These are phyloP conservation scores for Drosophila ficusphila DNA, from an alignment of 1,140 invertebrate genomes.

Conservation along the genomic window DNA sequence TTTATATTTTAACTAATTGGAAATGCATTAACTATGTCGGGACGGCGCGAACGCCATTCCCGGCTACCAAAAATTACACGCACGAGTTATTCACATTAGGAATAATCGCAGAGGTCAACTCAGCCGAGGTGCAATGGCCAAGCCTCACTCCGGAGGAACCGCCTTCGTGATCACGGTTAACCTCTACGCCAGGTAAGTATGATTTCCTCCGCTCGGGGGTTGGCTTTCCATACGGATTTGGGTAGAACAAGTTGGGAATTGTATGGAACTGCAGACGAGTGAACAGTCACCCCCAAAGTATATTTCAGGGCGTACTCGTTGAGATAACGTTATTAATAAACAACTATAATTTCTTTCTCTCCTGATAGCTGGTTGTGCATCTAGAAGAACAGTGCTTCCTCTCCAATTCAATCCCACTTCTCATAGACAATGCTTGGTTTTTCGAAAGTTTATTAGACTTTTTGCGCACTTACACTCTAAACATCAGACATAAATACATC, in stretches of 20 bases:
- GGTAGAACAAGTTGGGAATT: background rate
- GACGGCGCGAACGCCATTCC: conserved; percentile 84
- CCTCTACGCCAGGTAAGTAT: conserved; percentile 80
- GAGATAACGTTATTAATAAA: too few species aligned
- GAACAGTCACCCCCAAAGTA: background rate
- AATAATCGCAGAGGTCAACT: conserved; percentile 84
- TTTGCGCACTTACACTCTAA: conserved; percentile 60
- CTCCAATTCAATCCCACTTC: too few species aligned
- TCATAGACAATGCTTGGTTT: too few species aligned
- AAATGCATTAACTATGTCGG: conserved; percentile 48
- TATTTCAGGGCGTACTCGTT: too few species aligned
- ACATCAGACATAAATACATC: conserved; percentile 10
- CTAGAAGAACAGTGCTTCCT: too few species aligned
- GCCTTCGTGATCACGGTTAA: conserved; percentile 88
- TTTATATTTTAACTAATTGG: too few species aligned
- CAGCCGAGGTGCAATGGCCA: conserved; percentile 83
- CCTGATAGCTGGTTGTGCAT: too few species aligned
- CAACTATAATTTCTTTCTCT: too few species aligned
- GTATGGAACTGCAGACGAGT: background rate
- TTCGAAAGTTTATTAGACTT: conserved; percentile 49
- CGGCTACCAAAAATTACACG: conserved; percentile 84
- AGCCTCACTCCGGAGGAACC: conserved; percentile 88
- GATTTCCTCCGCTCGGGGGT: background rate
- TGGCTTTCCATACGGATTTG: background rate
- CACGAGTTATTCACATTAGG: conserved; percentile 84